Evolutionary conservation across 1,140 invertebrate genomes (phyloP).

Genomic region (Cylas formicarius): DNA sequence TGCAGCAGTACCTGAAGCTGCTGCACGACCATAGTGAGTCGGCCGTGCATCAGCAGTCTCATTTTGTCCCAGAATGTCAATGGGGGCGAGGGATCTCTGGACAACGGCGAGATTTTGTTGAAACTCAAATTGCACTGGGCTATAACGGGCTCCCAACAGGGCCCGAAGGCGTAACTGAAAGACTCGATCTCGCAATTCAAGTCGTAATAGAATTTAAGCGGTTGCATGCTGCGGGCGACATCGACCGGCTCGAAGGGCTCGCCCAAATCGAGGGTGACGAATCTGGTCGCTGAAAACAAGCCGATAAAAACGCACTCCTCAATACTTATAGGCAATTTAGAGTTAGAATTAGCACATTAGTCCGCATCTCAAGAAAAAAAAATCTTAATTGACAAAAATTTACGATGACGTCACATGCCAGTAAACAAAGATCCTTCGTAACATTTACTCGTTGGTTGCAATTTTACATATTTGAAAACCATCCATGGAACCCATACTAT

Average conservation of each 20-base stretch:
- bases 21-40: constrained; percentile 77
- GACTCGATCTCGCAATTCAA: constrained; percentile 88
- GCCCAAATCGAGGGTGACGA: constrained; percentile 63
- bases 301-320: no score
- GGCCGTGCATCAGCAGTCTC: constrained; percentile 84
- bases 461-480: no score
- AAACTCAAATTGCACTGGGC: constrained; percentile 86
- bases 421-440: no score
- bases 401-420: no score
- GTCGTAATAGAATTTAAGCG: constrained; percentile 96
- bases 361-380: no score
- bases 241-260: constrained; percentile 65
- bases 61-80: constrained; percentile 98
- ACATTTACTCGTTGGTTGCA: no score
- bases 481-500: no score
- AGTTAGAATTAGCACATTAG: no score
- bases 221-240: constrained; percentile 82
- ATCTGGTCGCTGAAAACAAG: constrained; percentile 56
- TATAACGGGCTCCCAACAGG: constrained; percentile 97
- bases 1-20: constrained; percentile 85
- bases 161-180: constrained; percentile 89
- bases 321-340: no score
- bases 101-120: constrained; percentile 77
- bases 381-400: no score
- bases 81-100: constrained; percentile 86